phyloP scores from a whole-genome alignment of 2,113 vertebrate genomes.

The Monopterus albus region DNA sequence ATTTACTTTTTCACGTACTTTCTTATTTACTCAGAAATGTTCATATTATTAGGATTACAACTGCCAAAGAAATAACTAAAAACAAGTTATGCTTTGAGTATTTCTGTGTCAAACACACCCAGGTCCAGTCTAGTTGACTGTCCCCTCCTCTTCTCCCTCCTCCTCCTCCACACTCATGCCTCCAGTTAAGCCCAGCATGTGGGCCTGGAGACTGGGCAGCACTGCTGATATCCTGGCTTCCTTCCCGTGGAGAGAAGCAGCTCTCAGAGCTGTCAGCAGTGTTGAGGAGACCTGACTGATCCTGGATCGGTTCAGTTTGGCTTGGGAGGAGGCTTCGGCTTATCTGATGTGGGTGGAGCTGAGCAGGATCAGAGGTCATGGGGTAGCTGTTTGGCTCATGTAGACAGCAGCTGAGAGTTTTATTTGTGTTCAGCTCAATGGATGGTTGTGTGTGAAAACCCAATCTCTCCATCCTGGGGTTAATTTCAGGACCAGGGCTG shows the following conservation, averaged over 20 bases:
- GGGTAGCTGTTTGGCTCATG: not conserved
- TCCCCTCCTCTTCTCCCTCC: not conserved
- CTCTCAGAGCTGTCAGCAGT: not conserved
- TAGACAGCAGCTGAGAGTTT: not conserved
- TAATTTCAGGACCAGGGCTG: constrained; percentile 34
- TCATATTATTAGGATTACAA: too few relatives aligned
- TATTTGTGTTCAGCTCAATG: not conserved
- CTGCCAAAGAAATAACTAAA: not conserved
- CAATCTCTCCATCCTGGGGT: not conserved
- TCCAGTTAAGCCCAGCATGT: not conserved
- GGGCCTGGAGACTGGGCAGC: not conserved
- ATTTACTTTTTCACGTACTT: too few relatives aligned
- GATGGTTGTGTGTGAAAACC: not conserved
- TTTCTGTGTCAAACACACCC: constrained; percentile 11
- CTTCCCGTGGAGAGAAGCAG: constrained; percentile 8
- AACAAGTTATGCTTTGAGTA: not conserved
- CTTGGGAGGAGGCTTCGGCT: not conserved
- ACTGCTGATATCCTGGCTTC: not conserved
- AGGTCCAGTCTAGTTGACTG: constrained; percentile 2
- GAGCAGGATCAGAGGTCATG: not conserved
- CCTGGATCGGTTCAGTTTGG: constrained; percentile 11
- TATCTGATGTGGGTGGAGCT: constrained; percentile 12
- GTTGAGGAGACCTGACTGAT: constrained; percentile 4
- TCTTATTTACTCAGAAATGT: too few relatives aligned
- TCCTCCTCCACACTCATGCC: not conserved